Base-by-base conservation (phyloP, 2,888 invertebrate species). In the Caenorhabditis becei region DNA sequence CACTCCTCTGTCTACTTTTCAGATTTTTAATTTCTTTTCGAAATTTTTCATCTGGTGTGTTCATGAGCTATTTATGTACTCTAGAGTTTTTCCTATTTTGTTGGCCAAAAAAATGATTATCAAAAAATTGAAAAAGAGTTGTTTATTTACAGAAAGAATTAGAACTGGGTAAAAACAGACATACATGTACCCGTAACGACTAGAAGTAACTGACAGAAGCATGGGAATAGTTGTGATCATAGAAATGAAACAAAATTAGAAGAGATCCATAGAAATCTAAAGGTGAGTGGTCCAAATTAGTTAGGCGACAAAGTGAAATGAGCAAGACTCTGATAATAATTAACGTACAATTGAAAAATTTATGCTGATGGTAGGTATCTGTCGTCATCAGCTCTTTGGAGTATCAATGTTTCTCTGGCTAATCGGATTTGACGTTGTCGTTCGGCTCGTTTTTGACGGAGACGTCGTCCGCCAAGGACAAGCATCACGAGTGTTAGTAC, bases 371-470 rank as follows among this genome's bases (percentile, higher is more conserved):
- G 84, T 14, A 86, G 47, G 53, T 84, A 86, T 23, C 83, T 63
- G 63, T 86, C 86, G 26, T 86, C 86, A 35, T 84, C 86, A 0
- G 79, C 79, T 70, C 79, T 66, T 51, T 83, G 83, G n/a, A 77
- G 49, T 5, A 86, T 82, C 66, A 86, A 63, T 0, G 82, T 80
- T 54, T 85, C 81, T n/a, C 82, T 59, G 1, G 86, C 85, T 20
- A 77, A 18, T 24, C 82, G 72, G 14, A 77, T 81, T 24, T 81
- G 82, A 2, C 80, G 74, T 58, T 78, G 77, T 24, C 79, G 70
- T 49, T 74, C 80, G 11, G 51, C 61, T 63, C 75, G 32, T 59
- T 71, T 69, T 59, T 67, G 47, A 20, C 75, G 71, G 2, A 82
- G 51, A 18, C 77, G 83, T 75, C 74, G 62, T 32, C 81, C 80